These are phyloP conservation scores for Mimachlamys varia DNA, from an alignment of 2,888 invertebrate genomes.

Conservation along the genomic window DNA sequence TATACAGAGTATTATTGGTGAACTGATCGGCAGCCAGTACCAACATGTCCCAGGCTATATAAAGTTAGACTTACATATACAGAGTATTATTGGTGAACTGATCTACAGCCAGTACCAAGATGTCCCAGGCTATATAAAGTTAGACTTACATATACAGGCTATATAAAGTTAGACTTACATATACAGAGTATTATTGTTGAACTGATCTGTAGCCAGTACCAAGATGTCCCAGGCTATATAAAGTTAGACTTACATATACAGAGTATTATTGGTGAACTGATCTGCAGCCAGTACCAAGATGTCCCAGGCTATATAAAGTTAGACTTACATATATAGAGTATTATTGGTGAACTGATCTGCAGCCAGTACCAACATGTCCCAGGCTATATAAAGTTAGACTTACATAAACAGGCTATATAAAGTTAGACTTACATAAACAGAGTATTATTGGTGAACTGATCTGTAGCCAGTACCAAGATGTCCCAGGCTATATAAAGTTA, in stretches of 20 bases:
- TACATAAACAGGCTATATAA: too few species aligned
- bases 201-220: slow-evolving; percentile 61
- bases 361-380: slow-evolving; percentile 78
- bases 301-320: slow-evolving; percentile 84
- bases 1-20: slow-evolving; percentile 64
- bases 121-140: slow-evolving; percentile 85
- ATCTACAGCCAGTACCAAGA: slow-evolving; percentile 67
- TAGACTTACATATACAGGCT: too few species aligned
- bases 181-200: slow-evolving; percentile 64
- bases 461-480: slow-evolving; percentile 67
- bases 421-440: slow-evolving; percentile 64
- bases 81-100: slow-evolving; percentile 60
- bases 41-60: slow-evolving; percentile 83
- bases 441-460: slow-evolving; percentile 56
- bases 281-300: slow-evolving; percentile 67
- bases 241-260: slow-evolving; percentile 79
- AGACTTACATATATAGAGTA: slow-evolving; percentile 65
- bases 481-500: slow-evolving; percentile 84
- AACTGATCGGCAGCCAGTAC: slow-evolving; percentile 61
- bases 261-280: slow-evolving; percentile 57
- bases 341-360: slow-evolving; percentile 57
- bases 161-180: slow-evolving; percentile 54
- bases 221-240: slow-evolving; percentile 84
- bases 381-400: slow-evolving; percentile 86
- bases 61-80: slow-evolving; percentile 80